phyloP scores from a whole-genome alignment of 64 coral and sea anemone genomes.

The Platygyra sinensis region DNA sequence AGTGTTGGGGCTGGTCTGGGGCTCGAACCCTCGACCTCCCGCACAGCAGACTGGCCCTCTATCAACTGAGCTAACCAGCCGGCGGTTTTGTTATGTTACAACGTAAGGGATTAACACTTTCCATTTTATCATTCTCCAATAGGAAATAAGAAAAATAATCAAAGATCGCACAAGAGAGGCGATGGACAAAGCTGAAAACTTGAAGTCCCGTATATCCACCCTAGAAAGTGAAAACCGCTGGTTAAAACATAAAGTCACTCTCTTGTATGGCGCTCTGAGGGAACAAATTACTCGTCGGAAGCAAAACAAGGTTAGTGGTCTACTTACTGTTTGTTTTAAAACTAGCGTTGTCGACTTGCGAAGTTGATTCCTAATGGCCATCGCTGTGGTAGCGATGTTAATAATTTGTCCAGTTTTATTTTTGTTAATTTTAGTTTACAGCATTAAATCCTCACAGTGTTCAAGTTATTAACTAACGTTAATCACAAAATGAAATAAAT shows the following conservation, averaged over 20 bases:
- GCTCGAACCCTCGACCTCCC: no score
- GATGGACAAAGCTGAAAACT: background rate
- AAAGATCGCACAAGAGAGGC: background rate
- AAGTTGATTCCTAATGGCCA: no score
- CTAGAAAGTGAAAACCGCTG: conserved; percentile 1
- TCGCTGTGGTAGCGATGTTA: no score
- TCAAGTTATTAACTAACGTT: no score
- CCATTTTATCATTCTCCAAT: background rate
- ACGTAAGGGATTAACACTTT: background rate
- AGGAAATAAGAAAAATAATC: background rate
- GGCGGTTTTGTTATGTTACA: no score
- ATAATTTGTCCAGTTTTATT: no score
- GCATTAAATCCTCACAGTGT: no score
- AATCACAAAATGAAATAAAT: no score
- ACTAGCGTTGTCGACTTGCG: background rate
- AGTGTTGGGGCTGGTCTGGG: no score
- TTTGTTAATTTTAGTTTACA: no score
- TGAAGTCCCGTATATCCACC: background rate
- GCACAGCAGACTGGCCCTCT: no score
- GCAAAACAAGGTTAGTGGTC: background rate
- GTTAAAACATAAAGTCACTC: background rate
- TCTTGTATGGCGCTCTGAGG: background rate
- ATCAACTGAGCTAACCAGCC: no score
- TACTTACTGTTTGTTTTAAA: background rate
- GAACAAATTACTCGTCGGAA: background rate